A percentile compares a stretch with the other conserved stretches of the same genome.
Conservation (phyloP, 2,113 vertebrate species). For the Calypte anna region DNA sequence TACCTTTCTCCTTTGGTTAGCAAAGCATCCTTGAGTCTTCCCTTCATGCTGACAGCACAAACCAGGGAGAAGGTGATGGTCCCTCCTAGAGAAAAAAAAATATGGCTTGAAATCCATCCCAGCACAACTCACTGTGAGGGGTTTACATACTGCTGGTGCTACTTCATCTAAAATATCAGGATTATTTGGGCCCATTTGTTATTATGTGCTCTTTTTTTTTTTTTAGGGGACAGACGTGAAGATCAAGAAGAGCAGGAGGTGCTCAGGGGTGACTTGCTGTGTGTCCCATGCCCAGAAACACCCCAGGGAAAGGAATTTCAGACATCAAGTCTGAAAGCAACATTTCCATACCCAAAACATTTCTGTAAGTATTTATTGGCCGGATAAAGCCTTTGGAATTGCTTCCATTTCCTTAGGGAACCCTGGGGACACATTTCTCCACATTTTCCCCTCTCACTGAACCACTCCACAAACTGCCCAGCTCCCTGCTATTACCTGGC, state of each 20-base stretch:
- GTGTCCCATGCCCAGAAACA: not conserved
- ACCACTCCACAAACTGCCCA: fast-evolving
- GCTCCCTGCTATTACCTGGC: fast-evolving
- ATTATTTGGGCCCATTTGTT: not conserved
- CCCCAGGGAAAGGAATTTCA: not conserved
- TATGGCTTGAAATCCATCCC: not conserved
- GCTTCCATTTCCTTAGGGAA: not conserved
- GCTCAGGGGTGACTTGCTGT: not conserved
- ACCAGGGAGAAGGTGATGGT: not conserved
- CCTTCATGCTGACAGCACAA: fast-evolving
- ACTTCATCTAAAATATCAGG: not conserved
- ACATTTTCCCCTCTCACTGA: not conserved
- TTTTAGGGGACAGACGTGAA: not conserved
- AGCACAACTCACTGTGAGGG: not conserved
- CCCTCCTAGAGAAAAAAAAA: too few relatives aligned
- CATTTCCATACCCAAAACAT: not conserved
- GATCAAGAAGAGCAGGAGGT: not conserved
- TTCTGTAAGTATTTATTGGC: not conserved
- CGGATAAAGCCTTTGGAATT: not conserved
- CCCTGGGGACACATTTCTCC: not conserved
- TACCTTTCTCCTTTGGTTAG: not conserved
- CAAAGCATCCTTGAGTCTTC: not conserved
- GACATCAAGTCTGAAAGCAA: not conserved
- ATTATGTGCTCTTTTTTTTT: not conserved
- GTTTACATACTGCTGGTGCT: not conserved